Evolutionary conservation across 2,888 invertebrate species (phyloP).

Genomic region (Spicauda simplicius): DNA sequence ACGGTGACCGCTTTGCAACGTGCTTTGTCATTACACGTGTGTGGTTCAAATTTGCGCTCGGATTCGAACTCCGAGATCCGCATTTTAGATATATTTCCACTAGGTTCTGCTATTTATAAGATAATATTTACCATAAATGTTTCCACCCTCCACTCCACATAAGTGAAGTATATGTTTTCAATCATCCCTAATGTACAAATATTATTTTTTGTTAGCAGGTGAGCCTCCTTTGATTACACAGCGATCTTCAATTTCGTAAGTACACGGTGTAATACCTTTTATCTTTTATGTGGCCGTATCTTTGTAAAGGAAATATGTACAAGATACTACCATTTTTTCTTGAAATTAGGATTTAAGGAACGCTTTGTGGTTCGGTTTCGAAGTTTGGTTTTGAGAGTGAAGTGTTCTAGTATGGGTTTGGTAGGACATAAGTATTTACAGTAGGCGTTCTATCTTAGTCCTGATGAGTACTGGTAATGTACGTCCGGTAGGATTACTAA

Average conservation of each 20-base stretch:
- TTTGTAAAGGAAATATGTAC: slow-evolving; percentile 21
- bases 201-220: slow-evolving; percentile 54
- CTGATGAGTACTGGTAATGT: no score
- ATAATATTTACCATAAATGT: slow-evolving; percentile 25
- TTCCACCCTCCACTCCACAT: slow-evolving; percentile 12
- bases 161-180: slow-evolving; percentile 38
- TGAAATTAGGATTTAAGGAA: slow-evolving; percentile 1
- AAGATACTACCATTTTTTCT: slow-evolving; percentile 16
- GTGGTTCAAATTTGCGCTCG: no score
- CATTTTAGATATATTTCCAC: no score
- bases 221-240: slow-evolving; percentile 46
- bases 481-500: no score
- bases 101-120: background rate
- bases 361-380: background rate
- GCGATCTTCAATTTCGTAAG: slow-evolving; percentile 49
- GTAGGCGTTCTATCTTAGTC: no score
- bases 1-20: no score
- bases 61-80: no score
- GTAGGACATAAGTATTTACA: no score
- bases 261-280: slow-evolving; percentile 39
- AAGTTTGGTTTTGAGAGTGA: background rate
- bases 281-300: slow-evolving; percentile 25
- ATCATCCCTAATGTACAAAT: slow-evolving; percentile 49
- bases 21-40: no score
- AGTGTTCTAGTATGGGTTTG: background rate